Evolutionary conservation across 2,888 invertebrate species (phyloP).

Genomic region (Melanostoma scalare): DNA sequence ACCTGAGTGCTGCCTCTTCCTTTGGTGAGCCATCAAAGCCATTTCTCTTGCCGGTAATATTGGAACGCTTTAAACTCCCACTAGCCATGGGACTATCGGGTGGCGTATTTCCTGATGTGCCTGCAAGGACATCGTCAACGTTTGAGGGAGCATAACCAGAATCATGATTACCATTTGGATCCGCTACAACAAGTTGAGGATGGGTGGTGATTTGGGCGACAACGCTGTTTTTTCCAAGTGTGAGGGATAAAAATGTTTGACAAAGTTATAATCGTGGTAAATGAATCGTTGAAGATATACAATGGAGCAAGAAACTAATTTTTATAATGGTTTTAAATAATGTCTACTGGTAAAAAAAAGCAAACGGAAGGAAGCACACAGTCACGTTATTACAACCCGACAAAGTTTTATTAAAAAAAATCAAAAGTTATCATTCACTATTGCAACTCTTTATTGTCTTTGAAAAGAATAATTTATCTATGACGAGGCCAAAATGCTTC

Average conservation of each 20-base stretch:
- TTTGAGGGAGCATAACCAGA: conserved; percentile 90
- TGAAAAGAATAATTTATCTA: too few relatives aligned
- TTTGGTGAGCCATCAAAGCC: conserved; percentile 81
- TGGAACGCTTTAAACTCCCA: conserved; percentile 80
- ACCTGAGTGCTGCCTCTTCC: conserved; percentile 81
- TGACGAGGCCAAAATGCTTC: too few relatives aligned
- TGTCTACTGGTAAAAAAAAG: too few relatives aligned
- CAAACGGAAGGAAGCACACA: too few relatives aligned
- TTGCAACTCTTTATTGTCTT: too few relatives aligned
- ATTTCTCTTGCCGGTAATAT: conserved; percentile 79
- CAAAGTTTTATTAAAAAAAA: too few relatives aligned
- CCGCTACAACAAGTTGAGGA: conserved; percentile 83
- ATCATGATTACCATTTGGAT: conserved; percentile 92
- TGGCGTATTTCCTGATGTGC: conserved; percentile 83
- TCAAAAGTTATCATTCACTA: too few relatives aligned
- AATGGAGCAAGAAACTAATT: conserved; percentile 1
- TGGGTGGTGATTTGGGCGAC: conserved; percentile 84
- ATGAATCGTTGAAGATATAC: background rate
- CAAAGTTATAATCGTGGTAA: background rate
- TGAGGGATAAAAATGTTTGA: background rate
- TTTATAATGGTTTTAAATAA: too few relatives aligned
- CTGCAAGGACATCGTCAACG: conserved; percentile 84
- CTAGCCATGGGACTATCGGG: conserved; percentile 83
- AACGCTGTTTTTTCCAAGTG: conserved; percentile 81
- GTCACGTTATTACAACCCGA: too few relatives aligned